A percentile compares a stretch with the other conserved stretches of the same genome.
These are phyloP conservation scores for Sphenodon punctatus DNA, from an alignment of 2,797 vertebrate genomes.

Conservation along the genomic window DNA sequence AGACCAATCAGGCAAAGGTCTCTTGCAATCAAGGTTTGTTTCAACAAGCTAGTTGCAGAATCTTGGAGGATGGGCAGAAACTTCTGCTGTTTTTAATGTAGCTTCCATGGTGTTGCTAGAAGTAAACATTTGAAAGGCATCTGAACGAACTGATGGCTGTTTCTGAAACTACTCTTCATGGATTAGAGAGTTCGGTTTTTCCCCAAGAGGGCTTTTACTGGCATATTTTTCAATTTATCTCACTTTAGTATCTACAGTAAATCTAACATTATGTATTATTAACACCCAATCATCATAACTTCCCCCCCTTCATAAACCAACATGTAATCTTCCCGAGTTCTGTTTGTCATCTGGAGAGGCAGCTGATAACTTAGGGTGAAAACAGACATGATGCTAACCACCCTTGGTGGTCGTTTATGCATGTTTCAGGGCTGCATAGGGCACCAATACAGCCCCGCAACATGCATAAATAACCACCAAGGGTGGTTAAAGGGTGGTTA, in stretches of 20 bases:
- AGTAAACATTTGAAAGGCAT: not conserved
- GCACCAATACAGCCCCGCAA: too few relatives aligned
- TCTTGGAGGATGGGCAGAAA: fast-evolving
- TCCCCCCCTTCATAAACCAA: conserved; percentile 31
- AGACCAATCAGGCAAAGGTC: not conserved
- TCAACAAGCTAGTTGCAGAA: not conserved
- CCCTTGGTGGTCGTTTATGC: too few relatives aligned
- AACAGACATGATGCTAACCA: too few relatives aligned
- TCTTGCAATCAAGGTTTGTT: not conserved
- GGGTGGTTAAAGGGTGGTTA: too few relatives aligned
- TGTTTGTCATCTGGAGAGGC: conserved; percentile 42
- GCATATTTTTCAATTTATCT: not conserved
- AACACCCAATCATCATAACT: conserved; percentile 46
- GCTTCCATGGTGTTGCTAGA: not conserved
- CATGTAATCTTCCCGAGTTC: not conserved
- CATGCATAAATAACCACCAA: too few relatives aligned
- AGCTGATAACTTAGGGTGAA: too few relatives aligned
- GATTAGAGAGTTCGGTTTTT: not conserved
- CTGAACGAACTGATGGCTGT: not conserved
- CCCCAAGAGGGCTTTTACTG: not conserved
- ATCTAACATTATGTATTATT: conserved; percentile 18
- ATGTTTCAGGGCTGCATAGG: too few relatives aligned
- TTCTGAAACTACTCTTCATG: not conserved
- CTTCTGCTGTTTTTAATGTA: not conserved
- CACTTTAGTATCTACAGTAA: conserved; percentile 1